Percentiles rank a stretch among this genome's conserved stretches.
These are phyloP conservation scores for Platycnemis pennipes DNA, from an alignment of 2,888 invertebrate genomes.

Conservation along the genomic window DNA sequence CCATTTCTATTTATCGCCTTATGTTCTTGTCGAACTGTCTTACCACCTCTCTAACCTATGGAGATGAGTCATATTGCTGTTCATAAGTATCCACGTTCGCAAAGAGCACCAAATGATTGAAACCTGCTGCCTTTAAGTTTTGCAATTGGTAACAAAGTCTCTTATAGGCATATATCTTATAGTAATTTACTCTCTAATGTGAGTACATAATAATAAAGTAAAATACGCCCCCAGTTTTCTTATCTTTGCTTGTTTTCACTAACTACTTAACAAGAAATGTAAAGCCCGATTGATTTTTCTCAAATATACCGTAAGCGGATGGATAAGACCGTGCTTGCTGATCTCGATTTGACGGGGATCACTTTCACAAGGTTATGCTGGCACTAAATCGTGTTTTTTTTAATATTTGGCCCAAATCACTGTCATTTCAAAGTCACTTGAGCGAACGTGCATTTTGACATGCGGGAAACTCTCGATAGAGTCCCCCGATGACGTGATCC, in stretches of 20 bases:
- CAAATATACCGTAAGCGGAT: neutral
- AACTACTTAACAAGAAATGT: neutral
- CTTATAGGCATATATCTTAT: no score
- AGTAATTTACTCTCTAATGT: no score
- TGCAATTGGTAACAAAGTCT: no score
- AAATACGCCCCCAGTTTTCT: no score
- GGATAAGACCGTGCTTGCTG: neutral
- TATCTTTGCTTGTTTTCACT: neutral
- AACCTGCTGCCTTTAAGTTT: no score
- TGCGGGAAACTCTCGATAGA: neutral
- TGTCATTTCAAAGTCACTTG: neutral
- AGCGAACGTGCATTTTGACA: neutral
- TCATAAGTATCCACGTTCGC: no score
- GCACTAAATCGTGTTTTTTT: neutral
- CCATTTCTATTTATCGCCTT: no score
- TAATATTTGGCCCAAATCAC: neutral
- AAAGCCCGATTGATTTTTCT: neutral
- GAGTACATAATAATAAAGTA: no score
- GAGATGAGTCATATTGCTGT: no score
- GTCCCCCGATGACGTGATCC: neutral
- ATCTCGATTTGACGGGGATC: neutral
- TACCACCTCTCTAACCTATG: no score
- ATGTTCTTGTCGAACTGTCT: no score
- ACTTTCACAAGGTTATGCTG: neutral
- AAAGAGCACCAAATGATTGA: no score